These are phyloP conservation scores for Venustaconcha ellipsiformis DNA, from an alignment of 1,140 invertebrate species.

Conservation along the genomic window DNA sequence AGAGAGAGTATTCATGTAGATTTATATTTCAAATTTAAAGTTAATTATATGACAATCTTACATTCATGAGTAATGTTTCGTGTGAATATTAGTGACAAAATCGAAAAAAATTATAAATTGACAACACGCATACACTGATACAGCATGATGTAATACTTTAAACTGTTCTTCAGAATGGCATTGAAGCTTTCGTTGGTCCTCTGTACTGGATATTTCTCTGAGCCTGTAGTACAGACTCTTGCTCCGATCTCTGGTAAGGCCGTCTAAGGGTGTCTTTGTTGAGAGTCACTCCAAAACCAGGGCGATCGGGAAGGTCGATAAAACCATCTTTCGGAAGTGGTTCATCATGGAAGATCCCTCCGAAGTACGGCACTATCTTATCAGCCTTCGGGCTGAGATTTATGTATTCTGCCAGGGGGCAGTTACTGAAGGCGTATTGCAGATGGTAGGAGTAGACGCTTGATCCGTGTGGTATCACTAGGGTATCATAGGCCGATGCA, in stretches of 20 bases:
- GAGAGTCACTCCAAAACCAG: conserved; percentile 63
- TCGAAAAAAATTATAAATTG: too few relatives aligned
- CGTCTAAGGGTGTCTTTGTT: conserved; percentile 48
- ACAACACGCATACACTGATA: too few relatives aligned
- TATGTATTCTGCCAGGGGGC: conserved; percentile 62
- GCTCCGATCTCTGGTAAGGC: conserved; percentile 49
- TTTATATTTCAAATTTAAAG: too few relatives aligned
- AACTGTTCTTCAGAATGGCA: conserved; percentile 47
- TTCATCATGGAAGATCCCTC: conserved; percentile 62
- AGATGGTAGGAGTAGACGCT: conserved; percentile 65
- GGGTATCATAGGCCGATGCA: conserved; percentile 56
- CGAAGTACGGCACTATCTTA: conserved; percentile 60
- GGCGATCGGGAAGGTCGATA: conserved; percentile 58
- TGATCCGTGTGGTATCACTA: conserved; percentile 63
- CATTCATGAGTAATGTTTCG: too few relatives aligned
- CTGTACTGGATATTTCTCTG: conserved; percentile 46
- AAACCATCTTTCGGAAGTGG: conserved; percentile 58
- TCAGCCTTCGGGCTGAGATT: conserved; percentile 59
- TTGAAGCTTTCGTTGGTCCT: conserved; percentile 38
- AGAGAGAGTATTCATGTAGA: too few relatives aligned
- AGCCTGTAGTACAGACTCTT: conserved; percentile 52
- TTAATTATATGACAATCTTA: too few relatives aligned
- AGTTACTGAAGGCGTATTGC: conserved; percentile 62
- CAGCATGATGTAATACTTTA: too few relatives aligned
- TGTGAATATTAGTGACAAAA: too few relatives aligned